A percentile compares a stretch with the other conserved stretches of the same genome.
phyloP scores from a whole-genome alignment of 2,888 invertebrate species.

The Crossocerus cetratus region DNA sequence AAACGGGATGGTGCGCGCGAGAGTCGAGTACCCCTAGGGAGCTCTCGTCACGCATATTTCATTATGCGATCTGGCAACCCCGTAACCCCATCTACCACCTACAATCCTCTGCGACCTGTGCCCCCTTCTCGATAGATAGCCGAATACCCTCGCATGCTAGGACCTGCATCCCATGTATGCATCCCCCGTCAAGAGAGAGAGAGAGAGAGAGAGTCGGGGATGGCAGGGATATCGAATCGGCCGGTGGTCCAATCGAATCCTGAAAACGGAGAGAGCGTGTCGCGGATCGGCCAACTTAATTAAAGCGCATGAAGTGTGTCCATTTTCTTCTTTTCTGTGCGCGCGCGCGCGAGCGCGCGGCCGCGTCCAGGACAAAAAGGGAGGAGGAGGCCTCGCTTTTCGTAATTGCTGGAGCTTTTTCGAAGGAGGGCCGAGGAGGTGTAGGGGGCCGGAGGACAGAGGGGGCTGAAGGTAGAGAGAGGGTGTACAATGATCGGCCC shows the following conservation, averaged over 20 bases:
- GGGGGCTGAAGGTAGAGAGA: not conserved
- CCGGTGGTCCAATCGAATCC: slow-evolving; percentile 46
- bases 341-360: slow-evolving; percentile 5
- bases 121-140: slow-evolving; percentile 24
- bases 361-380: not conserved
- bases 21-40: slow-evolving; percentile 71
- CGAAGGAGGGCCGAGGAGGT: not conserved
- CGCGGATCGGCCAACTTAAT: slow-evolving; percentile 47
- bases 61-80: slow-evolving; percentile 70
- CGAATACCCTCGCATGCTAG: slow-evolving; percentile 23
- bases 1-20: slow-evolving; percentile 65
- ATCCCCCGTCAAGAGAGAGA: no score
- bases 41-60: slow-evolving; percentile 75
- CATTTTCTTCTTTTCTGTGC: slow-evolving; percentile 37
- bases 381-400: slow-evolving; percentile 6
- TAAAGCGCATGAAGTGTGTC: slow-evolving; percentile 43
- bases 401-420: slow-evolving; percentile 16
- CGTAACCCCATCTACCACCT: slow-evolving; percentile 52
- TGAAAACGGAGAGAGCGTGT: slow-evolving; percentile 38
- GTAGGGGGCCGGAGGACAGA: not conserved
- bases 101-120: slow-evolving; percentile 12
- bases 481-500: not conserved
- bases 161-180: no score
- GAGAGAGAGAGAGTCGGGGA: not conserved
- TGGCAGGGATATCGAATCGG: slow-evolving; percentile 20